phyloP scores from a whole-genome alignment of 2,113 vertebrate species.

The Holacanthus passer region DNA sequence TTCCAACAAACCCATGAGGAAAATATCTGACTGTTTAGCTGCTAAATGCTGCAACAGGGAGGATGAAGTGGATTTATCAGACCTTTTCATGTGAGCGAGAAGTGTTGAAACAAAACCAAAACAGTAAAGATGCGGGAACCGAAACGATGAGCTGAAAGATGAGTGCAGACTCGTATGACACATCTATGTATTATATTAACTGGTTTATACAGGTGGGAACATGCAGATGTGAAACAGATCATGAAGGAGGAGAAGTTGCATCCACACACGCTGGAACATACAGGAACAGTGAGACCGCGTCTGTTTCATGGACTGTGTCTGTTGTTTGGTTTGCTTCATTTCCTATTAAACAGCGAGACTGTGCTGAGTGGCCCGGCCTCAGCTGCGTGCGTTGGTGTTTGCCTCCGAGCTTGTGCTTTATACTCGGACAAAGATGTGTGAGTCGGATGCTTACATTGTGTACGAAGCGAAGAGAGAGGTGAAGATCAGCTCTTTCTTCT shows the following conservation, averaged over 20 bases:
- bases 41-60: too few relatives aligned
- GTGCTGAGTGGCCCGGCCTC: background rate
- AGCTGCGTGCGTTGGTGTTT: conserved; percentile 2
- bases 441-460: background rate
- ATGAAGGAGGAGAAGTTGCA: background rate
- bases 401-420: background rate
- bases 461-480: background rate
- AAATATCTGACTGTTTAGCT: too few relatives aligned
- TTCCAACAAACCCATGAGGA: too few relatives aligned
- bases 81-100: too few relatives aligned
- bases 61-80: too few relatives aligned
- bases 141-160: background rate
- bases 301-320: background rate
- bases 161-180: background rate
- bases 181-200: too few relatives aligned
- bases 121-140: background rate
- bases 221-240: background rate
- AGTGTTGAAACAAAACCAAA: background rate
- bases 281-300: background rate
- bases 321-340: background rate
- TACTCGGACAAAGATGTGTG: background rate
- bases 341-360: too few relatives aligned
- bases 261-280: background rate
- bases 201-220: background rate
- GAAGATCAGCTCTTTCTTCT: background rate